Percentiles rank a stretch among this genome's conserved stretches.
Conservation (phyloP, 1,140 invertebrate species). For the Pentalonia nigronervosa region DNA sequence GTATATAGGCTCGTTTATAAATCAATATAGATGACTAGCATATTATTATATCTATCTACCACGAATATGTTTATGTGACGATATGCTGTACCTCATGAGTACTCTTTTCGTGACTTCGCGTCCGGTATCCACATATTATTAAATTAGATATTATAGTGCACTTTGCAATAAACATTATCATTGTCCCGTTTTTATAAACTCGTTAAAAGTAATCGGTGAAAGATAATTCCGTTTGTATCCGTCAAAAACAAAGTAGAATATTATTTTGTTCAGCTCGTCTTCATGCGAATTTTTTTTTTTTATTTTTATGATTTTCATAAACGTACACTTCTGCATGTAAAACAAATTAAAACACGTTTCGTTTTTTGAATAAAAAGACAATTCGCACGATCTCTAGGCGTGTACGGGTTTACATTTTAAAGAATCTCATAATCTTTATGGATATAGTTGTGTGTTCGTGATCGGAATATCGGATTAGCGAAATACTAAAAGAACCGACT, state of each 20-base stretch:
- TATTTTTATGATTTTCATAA: neutral
- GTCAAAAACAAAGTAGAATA: neutral
- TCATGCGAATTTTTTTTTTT: neutral
- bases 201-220: neutral
- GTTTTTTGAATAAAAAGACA: neutral
- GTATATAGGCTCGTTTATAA: neutral
- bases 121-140: neutral
- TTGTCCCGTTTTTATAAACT: neutral
- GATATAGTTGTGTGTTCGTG: neutral
- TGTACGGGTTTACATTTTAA: neutral
- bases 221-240: neutral
- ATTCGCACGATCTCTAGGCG: neutral
- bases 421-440: constrained; percentile 2
- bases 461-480: neutral
- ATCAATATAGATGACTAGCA: neutral
- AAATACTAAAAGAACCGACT: neutral
- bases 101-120: neutral
- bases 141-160: too few relatives aligned
- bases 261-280: neutral
- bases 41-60: too few relatives aligned
- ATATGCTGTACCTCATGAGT: neutral
- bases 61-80: too few relatives aligned
- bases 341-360: neutral
- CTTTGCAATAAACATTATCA: neutral
- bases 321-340: neutral